Conservation (phyloP, 2,113 vertebrate species). For the Semicossyphus pulcher region DNA sequence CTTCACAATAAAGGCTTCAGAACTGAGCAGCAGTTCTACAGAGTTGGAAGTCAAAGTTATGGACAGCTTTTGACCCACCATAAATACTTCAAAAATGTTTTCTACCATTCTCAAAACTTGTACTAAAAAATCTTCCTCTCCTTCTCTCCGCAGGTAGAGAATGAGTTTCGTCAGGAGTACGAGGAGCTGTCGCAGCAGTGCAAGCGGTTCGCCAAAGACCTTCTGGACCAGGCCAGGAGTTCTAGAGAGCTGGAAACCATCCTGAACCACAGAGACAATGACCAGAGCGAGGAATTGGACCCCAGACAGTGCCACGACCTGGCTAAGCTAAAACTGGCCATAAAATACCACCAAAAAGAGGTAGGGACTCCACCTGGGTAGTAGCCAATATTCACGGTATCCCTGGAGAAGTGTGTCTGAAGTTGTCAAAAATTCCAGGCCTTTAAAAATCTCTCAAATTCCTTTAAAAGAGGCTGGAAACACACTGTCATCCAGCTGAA, state of each 20-base stretch:
- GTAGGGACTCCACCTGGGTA: conserved; percentile 75
- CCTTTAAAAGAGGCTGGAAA: too few relatives aligned
- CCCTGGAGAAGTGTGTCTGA: background rate
- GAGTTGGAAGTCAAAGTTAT: background rate
- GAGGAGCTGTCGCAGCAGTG: conserved; percentile 98
- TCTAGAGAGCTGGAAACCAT: conserved; percentile 97
- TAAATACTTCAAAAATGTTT: background rate
- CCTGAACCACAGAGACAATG: conserved; percentile 95
- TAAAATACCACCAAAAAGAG: conserved; percentile 99
- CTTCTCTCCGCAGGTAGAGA: conserved; percentile 86
- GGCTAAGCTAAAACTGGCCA: conserved; percentile 97
- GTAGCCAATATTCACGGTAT: background rate
- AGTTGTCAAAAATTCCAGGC: too few relatives aligned
- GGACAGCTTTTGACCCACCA: background rate
- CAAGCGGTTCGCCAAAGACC: conserved; percentile 97
- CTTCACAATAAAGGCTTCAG: too few relatives aligned
- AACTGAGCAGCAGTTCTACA: too few relatives aligned
- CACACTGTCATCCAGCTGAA: too few relatives aligned
- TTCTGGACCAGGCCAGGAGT: conserved; percentile 96
- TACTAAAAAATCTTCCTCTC: too few relatives aligned
- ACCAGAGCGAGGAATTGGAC: conserved; percentile 96
- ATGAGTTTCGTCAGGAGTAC: conserved; percentile 98
- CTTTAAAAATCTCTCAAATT: too few relatives aligned
- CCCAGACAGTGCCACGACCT: conserved; percentile 94
- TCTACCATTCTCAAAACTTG: accelerated